A percentile compares a stretch with the other conserved stretches of the same genome.
Evolutionary conservation across 2,888 invertebrate genomes (phyloP).

Genomic region (Erannis defoliaria): DNA sequence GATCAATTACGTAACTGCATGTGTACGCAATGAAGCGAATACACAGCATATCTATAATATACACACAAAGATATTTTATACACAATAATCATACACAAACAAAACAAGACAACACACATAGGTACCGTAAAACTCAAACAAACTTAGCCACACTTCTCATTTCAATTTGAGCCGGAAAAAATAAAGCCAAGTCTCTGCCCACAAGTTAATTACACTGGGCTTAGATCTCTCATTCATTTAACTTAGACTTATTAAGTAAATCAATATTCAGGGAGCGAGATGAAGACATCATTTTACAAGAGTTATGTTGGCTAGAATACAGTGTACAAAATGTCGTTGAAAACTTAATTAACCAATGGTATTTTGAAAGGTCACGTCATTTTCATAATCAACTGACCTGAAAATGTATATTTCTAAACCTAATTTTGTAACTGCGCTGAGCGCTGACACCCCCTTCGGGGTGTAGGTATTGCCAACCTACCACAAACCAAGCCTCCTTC

Average conservation of each 20-base stretch:
- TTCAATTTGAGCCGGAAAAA: neutral
- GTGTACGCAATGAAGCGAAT: no score
- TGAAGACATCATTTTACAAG: neutral
- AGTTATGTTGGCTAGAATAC: neutral
- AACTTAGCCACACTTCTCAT: neutral
- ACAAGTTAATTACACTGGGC: conserved; percentile 1
- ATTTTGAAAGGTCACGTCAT: neutral
- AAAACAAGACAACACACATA: no score
- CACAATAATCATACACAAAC: no score
- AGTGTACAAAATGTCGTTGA: neutral
- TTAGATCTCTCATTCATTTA: neutral
- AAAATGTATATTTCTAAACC: no score
- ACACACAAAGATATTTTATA: neutral
- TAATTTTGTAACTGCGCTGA: no score
- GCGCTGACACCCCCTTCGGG: no score
- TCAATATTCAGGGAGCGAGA: neutral
- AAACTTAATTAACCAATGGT: neutral
- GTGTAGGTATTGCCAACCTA: no score
- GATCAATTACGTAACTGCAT: no score
- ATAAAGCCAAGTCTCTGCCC: neutral
- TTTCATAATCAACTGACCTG: neutral
- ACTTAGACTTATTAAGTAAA: neutral
- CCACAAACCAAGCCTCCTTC: no score
- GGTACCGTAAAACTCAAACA: neutral
- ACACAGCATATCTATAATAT: no score